phyloP scores from a whole-genome alignment of 2,797 vertebrate genomes.

The Sebastes minor region DNA sequence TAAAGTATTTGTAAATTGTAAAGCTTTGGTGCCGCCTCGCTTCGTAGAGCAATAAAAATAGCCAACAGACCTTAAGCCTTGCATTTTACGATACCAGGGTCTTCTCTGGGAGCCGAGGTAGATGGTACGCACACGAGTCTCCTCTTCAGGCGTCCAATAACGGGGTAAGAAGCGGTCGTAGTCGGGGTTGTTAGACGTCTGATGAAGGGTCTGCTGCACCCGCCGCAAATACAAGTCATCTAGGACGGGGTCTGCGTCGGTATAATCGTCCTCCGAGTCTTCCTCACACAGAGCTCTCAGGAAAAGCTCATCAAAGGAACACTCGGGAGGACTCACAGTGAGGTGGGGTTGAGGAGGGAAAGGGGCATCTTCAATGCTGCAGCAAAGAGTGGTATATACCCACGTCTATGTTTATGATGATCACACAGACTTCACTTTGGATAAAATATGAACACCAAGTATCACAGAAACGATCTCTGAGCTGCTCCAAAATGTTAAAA shows the following conservation, averaged over 20 bases:
- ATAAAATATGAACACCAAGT: neutral
- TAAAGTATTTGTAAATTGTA: neutral
- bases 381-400: slow-evolving; percentile 44
- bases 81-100: slow-evolving; percentile 95
- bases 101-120: slow-evolving; percentile 87
- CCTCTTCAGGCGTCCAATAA: slow-evolving; percentile 89
- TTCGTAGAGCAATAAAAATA: neutral
- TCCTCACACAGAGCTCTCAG: slow-evolving; percentile 76
- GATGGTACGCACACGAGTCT: slow-evolving; percentile 84
- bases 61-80: slow-evolving; percentile 90
- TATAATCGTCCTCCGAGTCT: slow-evolving; percentile 75
- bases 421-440: neutral
- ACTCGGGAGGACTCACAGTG: slow-evolving; percentile 9
- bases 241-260: slow-evolving; percentile 87
- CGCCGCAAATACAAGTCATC: slow-evolving; percentile 78
- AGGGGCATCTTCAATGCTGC: slow-evolving; percentile 36
- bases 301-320: slow-evolving; percentile 59
- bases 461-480: neutral
- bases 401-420: slow-evolving; percentile 26
- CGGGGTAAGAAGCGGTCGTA: slow-evolving; percentile 89
- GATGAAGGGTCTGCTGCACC: slow-evolving; percentile 67
- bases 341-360: slow-evolving; percentile 26
- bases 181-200: slow-evolving; percentile 72
- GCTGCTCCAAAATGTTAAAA: neutral
- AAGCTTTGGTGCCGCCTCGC: neutral